Evolutionary conservation across 1,140 invertebrate species (phyloP).

Genomic region (Goniozus legneri): DNA sequence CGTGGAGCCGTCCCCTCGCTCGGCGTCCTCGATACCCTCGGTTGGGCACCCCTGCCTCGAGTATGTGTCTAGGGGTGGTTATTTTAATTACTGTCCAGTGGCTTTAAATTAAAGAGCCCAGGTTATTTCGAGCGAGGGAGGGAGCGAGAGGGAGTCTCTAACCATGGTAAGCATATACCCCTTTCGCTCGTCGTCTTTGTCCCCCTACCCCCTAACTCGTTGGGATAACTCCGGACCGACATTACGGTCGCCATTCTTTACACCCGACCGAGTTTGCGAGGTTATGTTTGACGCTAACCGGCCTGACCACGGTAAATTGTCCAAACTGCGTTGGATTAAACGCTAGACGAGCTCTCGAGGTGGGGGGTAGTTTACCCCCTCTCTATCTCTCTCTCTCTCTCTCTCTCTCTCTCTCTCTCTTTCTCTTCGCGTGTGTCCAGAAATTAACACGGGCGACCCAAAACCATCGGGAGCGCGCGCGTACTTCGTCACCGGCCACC

Average conservation of each 20-base stretch:
- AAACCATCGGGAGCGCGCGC: too few relatives aligned
- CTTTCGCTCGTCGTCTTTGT: slow-evolving; percentile 10
- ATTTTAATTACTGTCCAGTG: slow-evolving; percentile 56
- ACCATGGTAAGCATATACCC: slow-evolving; percentile 30
- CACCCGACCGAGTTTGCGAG: slow-evolving; percentile 30
- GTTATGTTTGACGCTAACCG: slow-evolving; percentile 46
- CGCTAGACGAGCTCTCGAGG: too few relatives aligned
- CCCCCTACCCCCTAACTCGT: slow-evolving; percentile 10
- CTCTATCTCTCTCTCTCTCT: slow-evolving; percentile 16
- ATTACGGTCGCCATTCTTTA: slow-evolving; percentile 42
- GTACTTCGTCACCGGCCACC: slow-evolving; percentile 1
- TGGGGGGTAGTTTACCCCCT: slow-evolving; percentile 16
- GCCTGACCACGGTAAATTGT: slow-evolving; percentile 43
- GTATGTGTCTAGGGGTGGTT: slow-evolving; percentile 47
- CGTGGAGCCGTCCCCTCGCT: too few relatives aligned
- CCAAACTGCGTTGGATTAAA: slow-evolving; percentile 39
- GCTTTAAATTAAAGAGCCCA: slow-evolving; percentile 52
- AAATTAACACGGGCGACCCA: too few relatives aligned
- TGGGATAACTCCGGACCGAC: slow-evolving; percentile 30
- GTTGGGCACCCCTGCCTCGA: slow-evolving; percentile 43
- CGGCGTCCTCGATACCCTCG: too few relatives aligned
- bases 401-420: slow-evolving; percentile 12
- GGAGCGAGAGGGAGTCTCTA: too few relatives aligned
- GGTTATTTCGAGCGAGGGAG: slow-evolving; percentile 44
- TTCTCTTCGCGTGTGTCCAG: slow-evolving; percentile 20